Evolutionary conservation across 1,140 invertebrate genomes (phyloP).

Genomic region (Brachionus asplanchnoidis): DNA sequence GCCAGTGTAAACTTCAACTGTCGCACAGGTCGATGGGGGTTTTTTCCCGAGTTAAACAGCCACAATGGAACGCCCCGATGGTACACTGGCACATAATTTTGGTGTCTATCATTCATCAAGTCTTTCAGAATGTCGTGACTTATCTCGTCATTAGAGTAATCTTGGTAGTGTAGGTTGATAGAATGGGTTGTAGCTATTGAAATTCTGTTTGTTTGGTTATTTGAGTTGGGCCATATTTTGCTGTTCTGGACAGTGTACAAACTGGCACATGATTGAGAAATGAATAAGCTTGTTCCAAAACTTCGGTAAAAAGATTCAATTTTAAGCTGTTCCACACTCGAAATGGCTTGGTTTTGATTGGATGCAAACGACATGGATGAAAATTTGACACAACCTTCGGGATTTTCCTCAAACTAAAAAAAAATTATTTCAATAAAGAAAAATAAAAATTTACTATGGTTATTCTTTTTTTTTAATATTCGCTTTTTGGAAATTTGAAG

Average conservation of each 20-base stretch:
- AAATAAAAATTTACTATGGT: neutral
- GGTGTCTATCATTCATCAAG: neutral
- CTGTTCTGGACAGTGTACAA: neutral
- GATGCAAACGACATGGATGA: neutral
- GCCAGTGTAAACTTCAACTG: constrained; percentile 15
- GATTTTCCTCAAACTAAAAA: neutral
- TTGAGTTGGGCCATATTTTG: neutral
- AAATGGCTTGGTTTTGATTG: neutral
- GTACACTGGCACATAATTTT: constrained; percentile 18
- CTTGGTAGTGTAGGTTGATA: neutral
- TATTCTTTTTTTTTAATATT: neutral
- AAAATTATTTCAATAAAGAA: neutral
- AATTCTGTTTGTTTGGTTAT: neutral
- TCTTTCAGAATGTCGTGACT: constrained; percentile 21
- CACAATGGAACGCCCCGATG: constrained; percentile 27
- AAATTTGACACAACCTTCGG: neutral
- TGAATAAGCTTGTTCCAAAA: constrained; percentile 11
- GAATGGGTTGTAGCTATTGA: neutral
- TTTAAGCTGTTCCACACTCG: neutral
- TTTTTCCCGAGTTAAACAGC: constrained; percentile 35
- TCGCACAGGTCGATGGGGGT: neutral
- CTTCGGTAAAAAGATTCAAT: constrained; percentile 31
- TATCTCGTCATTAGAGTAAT: neutral
- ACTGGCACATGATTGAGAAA: constrained; percentile 13
- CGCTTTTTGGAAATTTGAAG: neutral